These are phyloP conservation scores for Anthopleura sola DNA, from an alignment of 64 coral and sea anemone genomes.

Conservation along the genomic window DNA sequence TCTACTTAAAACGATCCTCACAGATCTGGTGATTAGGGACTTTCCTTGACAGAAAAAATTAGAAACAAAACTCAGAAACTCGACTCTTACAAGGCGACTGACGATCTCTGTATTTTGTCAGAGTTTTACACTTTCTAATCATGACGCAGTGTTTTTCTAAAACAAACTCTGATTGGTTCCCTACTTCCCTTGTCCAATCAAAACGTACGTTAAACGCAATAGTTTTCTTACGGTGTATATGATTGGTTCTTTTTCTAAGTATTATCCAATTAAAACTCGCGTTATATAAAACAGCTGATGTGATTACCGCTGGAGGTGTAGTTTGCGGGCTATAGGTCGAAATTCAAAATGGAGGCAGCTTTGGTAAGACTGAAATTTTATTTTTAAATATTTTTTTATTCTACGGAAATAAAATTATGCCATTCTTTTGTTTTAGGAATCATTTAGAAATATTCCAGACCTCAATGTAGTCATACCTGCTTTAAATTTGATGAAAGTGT, in stretches of 20 bases:
- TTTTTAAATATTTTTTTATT: not conserved
- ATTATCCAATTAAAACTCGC: constrained; percentile 39
- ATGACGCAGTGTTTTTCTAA: not conserved
- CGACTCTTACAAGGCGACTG: not conserved
- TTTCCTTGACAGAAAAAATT: not conserved
- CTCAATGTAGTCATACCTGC: constrained; percentile 33
- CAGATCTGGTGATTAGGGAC: not conserved
- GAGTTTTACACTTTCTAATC: not conserved
- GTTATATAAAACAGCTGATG: constrained; percentile 35
- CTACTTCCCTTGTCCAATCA: not conserved
- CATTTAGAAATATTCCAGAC: not conserved
- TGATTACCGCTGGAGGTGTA: constrained; percentile 15
- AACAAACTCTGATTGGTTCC: not conserved
- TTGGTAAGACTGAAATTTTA: constrained; percentile 43
- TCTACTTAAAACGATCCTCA: not conserved
- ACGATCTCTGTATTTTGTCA: not conserved
- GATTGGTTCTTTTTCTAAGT: not conserved
- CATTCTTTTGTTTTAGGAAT: not conserved
- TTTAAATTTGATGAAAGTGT: constrained; percentile 81
- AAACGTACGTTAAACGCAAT: not conserved
- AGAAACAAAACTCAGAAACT: not conserved
- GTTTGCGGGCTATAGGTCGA: not conserved
- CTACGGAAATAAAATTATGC: not conserved
- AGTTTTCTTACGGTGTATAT: not conserved
- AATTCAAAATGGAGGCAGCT: constrained; percentile 71